These are phyloP conservation scores for Marronus borbonicus DNA, from an alignment of 2,888 invertebrate genomes.

Conservation along the genomic window DNA sequence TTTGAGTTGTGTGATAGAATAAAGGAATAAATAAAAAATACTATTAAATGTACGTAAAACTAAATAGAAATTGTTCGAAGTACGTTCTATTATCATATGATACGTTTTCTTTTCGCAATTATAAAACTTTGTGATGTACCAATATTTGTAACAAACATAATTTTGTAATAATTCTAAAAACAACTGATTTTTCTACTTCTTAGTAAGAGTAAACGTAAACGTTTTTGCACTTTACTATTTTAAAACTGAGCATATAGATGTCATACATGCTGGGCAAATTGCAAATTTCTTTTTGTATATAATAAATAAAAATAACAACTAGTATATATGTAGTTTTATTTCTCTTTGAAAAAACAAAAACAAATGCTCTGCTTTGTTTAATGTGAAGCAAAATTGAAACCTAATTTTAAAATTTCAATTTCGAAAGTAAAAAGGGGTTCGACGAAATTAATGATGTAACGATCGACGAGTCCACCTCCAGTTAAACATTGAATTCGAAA, in stretches of 20 bases:
- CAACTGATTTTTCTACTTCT: constrained; percentile 52
- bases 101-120: constrained; percentile 32
- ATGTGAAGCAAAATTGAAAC: no score
- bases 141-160: constrained; percentile 50
- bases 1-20: constrained; percentile 50
- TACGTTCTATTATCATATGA: constrained; percentile 44
- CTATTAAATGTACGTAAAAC: constrained; percentile 25
- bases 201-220: constrained; percentile 49
- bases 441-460: no score
- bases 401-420: no score
- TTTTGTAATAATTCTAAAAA: constrained; percentile 45
- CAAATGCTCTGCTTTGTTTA: no score
- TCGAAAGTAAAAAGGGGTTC: no score
- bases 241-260: constrained; percentile 51
- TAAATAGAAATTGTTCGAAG: constrained; percentile 46
- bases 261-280: constrained; percentile 54
- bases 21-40: constrained; percentile 23
- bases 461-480: no score
- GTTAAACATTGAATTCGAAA: no score
- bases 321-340: constrained; percentile 44
- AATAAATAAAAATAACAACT: constrained; percentile 60
- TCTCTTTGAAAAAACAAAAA: no score
- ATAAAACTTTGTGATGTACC: constrained; percentile 51
- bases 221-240: constrained; percentile 55
- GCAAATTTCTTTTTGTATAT: constrained; percentile 60